Evolutionary conservation across 2,888 invertebrate genomes (phyloP), one percentile per base, ranked within the genome.

Genomic region (Limulus polyphemus): DNA sequence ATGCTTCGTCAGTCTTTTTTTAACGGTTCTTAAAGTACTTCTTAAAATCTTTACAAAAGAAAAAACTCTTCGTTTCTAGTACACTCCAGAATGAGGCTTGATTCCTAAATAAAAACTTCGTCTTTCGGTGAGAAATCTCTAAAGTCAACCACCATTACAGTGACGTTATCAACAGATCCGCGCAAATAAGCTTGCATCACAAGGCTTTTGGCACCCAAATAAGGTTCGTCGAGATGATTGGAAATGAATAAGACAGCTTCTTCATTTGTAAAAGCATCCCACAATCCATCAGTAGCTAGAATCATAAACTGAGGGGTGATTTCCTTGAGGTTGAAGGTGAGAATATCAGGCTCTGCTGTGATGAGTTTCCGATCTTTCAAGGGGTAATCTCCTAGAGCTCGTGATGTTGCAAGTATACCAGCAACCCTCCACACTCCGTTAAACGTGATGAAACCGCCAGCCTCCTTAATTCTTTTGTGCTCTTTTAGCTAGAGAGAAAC

Each of bases 361-460:
- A 97, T 89, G 73, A 93, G 83, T 75, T 88, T 90, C 74, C 88
- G 88, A 74, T 92, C 92, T 70, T 97, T 97, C 32, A 97, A 79
- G 2, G 94, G 93, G 77, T 91, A 94, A 79, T 97, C 97, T 16
- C 93, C 97, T 72, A 97, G 82, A 1, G 97, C 95, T 67, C 95
- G 81, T 11, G 93, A 93, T 49, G 93, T 94, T 12, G 95, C 95
- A 69, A 95, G 79, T 69, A 95, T 91, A 10, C 95, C 95, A 60
- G 91, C 93, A 7, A 95, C 94, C 70, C 95, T 80, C 95, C 95
- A 95, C 1, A 95, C 95, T 47, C 95, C 94, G 74, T 93, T 90
- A 73, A 93, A 94, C 56, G 90, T 88, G 58, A 97, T 90, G 74
- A 90, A 90, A 16, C 97, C 95, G 57, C 97, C 97, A 47, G 95